A percentile compares a stretch with the other conserved stretches of the same genome.
Evolutionary conservation across 2,113 vertebrate genomes (phyloP).

Genomic region (Passer domesticus): DNA sequence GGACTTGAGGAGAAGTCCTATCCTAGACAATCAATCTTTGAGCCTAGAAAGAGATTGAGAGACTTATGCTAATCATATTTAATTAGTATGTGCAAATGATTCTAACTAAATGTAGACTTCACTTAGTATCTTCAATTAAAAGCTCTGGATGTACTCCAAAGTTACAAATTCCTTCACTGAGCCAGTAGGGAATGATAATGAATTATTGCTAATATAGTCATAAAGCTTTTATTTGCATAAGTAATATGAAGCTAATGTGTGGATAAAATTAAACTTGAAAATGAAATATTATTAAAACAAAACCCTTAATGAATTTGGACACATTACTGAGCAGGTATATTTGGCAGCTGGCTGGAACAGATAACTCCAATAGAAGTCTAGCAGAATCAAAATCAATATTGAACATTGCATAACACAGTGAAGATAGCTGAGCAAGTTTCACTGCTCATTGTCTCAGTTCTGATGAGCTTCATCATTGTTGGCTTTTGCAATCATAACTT

Average conservation of each 20-base stretch:
- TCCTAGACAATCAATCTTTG: not conserved
- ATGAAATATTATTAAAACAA: conserved; percentile 68
- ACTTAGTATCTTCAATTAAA: conserved; percentile 56
- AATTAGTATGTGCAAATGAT: conserved; percentile 41
- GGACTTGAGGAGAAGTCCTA: not conserved
- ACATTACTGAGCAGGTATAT: conserved; percentile 42
- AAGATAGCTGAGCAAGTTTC: not conserved
- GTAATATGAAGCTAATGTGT: conserved; percentile 64
- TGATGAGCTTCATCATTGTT: not conserved
- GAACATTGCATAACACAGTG: not conserved
- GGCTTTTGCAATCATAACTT: not conserved
- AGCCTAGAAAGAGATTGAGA: conserved; percentile 12
- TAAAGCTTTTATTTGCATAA: conserved; percentile 68
- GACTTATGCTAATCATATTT: conserved; percentile 51
- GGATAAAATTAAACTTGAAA: conserved; percentile 68
- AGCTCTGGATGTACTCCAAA: conserved; percentile 52
- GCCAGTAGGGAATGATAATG: conserved; percentile 61
- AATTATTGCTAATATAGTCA: conserved; percentile 56
- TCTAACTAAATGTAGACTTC: conserved; percentile 33
- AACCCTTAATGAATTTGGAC: conserved; percentile 57
- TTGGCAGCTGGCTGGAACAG: conserved; percentile 57
- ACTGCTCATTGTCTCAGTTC: not conserved
- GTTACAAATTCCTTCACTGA: conserved; percentile 40
- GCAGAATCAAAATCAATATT: conserved; percentile 57
- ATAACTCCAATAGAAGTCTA: conserved; percentile 39